phyloP scores from a whole-genome alignment of 2,888 invertebrate genomes.

The Alsophila aescularia region DNA sequence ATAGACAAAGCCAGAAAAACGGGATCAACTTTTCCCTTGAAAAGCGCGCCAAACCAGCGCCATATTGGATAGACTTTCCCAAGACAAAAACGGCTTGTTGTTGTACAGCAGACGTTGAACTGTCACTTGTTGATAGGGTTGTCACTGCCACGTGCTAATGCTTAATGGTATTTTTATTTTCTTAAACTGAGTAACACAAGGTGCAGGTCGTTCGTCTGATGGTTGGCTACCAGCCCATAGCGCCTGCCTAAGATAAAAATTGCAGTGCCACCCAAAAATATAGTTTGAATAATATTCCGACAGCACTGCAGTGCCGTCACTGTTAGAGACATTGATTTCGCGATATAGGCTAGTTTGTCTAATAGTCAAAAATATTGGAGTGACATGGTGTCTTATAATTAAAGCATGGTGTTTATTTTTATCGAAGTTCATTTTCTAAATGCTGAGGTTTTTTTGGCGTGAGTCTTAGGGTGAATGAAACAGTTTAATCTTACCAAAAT shows the following conservation, averaged over 20 bases:
- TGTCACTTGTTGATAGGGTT: slow-evolving; percentile 27
- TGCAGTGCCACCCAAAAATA: background rate
- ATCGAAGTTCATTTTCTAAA: no score
- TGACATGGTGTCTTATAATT: no score
- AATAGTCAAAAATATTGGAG: no score
- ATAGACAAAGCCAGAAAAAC: slow-evolving; percentile 34
- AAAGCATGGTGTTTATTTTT: no score
- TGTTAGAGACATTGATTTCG: no score
- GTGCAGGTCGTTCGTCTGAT: background rate
- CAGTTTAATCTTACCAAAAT: no score
- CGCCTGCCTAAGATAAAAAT: no score
- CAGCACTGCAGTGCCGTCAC: background rate
- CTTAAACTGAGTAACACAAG: background rate
- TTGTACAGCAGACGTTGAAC: slow-evolving; percentile 33
- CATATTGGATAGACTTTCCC: slow-evolving; percentile 54
- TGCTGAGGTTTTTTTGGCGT: no score
- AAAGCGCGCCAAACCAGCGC: slow-evolving; percentile 48
- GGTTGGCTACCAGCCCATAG: background rate
- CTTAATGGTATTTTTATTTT: background rate
- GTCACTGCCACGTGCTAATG: background rate
- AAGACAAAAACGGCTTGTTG: slow-evolving; percentile 29
- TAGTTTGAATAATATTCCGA: background rate
- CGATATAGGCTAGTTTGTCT: no score
- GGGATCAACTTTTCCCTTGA: slow-evolving; percentile 44
- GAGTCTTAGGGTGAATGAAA: no score